Percentiles rank a stretch among this genome's conserved stretches.
Conservation (phyloP, 2,113 vertebrate genomes). For the Aspiorhynchus laticeps region DNA sequence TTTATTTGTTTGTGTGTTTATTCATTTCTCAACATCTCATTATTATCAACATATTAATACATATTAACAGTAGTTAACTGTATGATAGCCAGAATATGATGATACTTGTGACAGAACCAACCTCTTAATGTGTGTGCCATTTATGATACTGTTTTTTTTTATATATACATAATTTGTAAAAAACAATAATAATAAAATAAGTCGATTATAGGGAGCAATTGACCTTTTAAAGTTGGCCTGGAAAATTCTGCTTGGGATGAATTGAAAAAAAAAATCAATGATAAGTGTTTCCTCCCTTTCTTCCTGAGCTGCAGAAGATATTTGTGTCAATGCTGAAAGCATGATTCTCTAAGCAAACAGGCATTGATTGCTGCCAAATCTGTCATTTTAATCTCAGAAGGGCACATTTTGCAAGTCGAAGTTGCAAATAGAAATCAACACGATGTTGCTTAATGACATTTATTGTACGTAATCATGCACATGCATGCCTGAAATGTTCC, state of each 20-base stretch:
- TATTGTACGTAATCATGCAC: neutral
- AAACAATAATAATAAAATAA: too few relatives aligned
- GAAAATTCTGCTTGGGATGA: neutral
- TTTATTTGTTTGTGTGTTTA: too few relatives aligned
- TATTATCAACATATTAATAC: too few relatives aligned
- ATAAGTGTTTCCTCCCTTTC: neutral
- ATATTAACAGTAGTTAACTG: too few relatives aligned
- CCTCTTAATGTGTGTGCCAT: too few relatives aligned
- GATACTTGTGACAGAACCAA: too few relatives aligned
- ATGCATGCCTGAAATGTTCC: neutral
- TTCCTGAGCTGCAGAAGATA: conserved; percentile 25
- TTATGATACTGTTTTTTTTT: too few relatives aligned
- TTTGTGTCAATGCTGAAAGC: neutral
- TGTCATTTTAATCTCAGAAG: neutral
- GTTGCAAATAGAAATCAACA: neutral
- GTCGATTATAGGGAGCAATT: neutral
- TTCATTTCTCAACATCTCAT: too few relatives aligned
- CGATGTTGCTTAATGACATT: neutral
- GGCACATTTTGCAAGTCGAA: neutral
- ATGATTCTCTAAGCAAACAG: neutral
- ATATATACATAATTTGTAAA: too few relatives aligned
- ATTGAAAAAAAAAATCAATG: conserved; percentile 16
- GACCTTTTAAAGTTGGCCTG: conserved; percentile 6
- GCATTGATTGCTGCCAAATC: neutral
- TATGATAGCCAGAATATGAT: too few relatives aligned